Evolutionary conservation across 2,113 vertebrate genomes (phyloP).

Genomic region (Melanerpes aurifrons): DNA sequence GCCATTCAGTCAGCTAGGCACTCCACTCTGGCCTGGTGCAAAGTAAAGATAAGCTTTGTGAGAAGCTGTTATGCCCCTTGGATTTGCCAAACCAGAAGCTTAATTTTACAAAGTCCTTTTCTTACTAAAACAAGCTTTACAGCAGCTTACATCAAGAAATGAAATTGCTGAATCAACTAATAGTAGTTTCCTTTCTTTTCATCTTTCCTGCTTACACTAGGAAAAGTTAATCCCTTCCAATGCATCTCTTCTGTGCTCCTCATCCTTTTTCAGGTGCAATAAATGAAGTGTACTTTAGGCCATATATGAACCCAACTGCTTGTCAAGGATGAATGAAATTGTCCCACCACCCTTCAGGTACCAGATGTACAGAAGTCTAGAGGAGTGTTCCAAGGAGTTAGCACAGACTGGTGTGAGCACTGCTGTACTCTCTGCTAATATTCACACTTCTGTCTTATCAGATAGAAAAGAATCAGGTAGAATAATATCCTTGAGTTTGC

Average conservation of each 20-base stretch:
- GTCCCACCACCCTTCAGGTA: neutral
- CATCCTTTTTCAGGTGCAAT: slow-evolving; percentile 19
- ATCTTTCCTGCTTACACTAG: slow-evolving; percentile 20
- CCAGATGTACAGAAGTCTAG: neutral
- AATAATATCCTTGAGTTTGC: neutral
- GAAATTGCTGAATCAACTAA: slow-evolving; percentile 51
- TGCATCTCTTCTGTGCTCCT: neutral
- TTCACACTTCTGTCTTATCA: neutral
- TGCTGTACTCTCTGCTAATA: neutral
- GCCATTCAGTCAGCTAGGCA: neutral
- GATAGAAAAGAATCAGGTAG: neutral
- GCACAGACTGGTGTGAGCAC: neutral
- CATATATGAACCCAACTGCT: neutral
- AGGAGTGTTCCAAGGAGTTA: neutral
- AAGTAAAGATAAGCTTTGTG: neutral
- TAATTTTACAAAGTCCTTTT: slow-evolving; percentile 9
- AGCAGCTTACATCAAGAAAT: neutral
- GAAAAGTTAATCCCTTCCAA: slow-evolving; percentile 36
- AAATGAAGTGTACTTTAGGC: neutral
- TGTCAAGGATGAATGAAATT: neutral
- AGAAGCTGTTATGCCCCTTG: neutral
- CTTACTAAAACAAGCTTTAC: slow-evolving; percentile 15
- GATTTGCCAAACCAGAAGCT: neutral
- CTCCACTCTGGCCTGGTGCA: neutral
- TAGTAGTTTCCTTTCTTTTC: slow-evolving; percentile 27